Percentiles rank a stretch among this genome's conserved stretches.
Conservation (phyloP, 2,888 invertebrate genomes). For the Beris morrisii region DNA sequence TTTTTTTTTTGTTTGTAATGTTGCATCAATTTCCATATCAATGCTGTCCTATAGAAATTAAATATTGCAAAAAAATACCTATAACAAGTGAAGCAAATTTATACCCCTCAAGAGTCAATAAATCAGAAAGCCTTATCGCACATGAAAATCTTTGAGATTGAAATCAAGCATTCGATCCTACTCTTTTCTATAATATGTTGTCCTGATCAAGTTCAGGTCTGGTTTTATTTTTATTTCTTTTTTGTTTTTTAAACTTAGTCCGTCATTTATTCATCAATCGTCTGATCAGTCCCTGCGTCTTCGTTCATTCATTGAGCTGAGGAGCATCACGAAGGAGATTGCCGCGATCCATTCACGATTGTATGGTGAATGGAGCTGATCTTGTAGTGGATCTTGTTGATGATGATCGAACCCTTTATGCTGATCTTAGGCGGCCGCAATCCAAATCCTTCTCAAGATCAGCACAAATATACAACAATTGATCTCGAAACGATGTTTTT, state of each 20-base stretch:
- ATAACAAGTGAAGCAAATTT: background rate
- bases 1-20: background rate
- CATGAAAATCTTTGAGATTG: slow-evolving; percentile 32
- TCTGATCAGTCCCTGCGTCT: slow-evolving; percentile 11
- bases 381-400: background rate
- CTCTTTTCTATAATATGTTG: background rate
- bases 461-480: slow-evolving; percentile 5
- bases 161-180: slow-evolving; percentile 29
- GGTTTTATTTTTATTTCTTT: background rate
- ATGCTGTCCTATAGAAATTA: too few species aligned
- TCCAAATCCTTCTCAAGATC: background rate
- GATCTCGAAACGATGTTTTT: slow-evolving; percentile 19
- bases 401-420: background rate
- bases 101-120: slow-evolving; percentile 38
- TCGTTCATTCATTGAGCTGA: background rate
- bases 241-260: too few species aligned
- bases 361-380: too few species aligned
- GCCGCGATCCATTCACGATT: too few species aligned
- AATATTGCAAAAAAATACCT: too few species aligned
- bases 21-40: too few species aligned
- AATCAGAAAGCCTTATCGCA: slow-evolving; percentile 40
- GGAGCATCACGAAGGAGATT: too few species aligned
- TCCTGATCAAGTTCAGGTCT: background rate
- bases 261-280: slow-evolving; percentile 27
- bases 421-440: slow-evolving; percentile 14